These are phyloP conservation scores for Thermophis baileyi DNA, from an alignment of 2,113 vertebrate species.

Conservation along the genomic window DNA sequence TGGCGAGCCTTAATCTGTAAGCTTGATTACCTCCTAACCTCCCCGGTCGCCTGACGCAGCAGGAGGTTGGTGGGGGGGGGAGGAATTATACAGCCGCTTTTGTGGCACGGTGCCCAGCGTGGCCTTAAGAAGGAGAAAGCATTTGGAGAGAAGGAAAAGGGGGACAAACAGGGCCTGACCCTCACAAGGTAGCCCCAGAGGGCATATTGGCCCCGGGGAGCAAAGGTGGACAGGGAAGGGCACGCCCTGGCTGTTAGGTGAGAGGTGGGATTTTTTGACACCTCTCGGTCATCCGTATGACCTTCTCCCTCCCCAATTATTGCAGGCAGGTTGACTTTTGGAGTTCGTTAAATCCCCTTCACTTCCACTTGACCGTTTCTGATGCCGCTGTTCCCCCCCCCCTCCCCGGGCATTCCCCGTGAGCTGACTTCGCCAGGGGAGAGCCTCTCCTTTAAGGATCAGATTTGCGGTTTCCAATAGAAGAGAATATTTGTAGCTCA, in stretches of 20 bases:
- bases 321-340: not conserved
- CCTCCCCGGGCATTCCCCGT: too few relatives aligned
- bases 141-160: constrained; percentile 72
- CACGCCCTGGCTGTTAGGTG: constrained; percentile 24
- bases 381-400: not conserved
- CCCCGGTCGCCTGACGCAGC: constrained; percentile 65
- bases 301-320: not conserved
- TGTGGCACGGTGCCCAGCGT: constrained; percentile 77
- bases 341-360: not conserved
- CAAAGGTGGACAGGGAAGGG: not conserved
- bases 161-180: constrained; percentile 65
- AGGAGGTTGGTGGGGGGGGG: not conserved
- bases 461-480: too few relatives aligned
- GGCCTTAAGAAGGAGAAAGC: constrained; percentile 74
- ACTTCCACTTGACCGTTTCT: not conserved
- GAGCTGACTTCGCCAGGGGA: not conserved
- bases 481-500: too few relatives aligned
- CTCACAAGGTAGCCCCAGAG: constrained; percentile 47
- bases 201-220: not conserved
- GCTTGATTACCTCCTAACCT: constrained; percentile 81
- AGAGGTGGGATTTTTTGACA: not conserved
- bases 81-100: constrained; percentile 72
- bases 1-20: constrained; percentile 80
- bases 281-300: not conserved
- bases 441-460: not conserved